phyloP scores from a whole-genome alignment of 2,797 vertebrate genomes.

The Darevskia mixta region DNA sequence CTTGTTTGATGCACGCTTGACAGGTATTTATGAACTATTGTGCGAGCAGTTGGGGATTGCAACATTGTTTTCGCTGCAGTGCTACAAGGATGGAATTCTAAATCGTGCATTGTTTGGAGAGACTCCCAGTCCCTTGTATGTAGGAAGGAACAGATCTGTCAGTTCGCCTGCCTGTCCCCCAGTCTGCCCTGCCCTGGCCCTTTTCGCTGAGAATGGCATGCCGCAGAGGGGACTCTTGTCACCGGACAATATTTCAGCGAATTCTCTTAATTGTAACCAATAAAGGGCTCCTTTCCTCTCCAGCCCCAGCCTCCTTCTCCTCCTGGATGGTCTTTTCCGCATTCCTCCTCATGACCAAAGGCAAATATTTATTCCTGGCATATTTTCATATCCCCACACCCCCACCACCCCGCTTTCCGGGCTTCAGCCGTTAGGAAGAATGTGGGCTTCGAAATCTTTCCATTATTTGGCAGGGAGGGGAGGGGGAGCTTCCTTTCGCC shows the following conservation, averaged over 20 bases:
- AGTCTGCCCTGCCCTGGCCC: slow-evolving; percentile 23
- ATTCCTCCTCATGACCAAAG: slow-evolving; percentile 73
- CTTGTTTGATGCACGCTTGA: slow-evolving; percentile 63
- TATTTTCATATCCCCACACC: slow-evolving; percentile 54
- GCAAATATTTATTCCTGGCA: slow-evolving; percentile 80
- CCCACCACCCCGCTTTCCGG: not conserved
- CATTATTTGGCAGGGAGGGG: slow-evolving; percentile 14
- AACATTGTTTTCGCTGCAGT: slow-evolving; percentile 66
- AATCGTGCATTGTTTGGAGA: slow-evolving; percentile 62
- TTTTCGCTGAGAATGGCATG: slow-evolving; percentile 34
- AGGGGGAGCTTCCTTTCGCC: slow-evolving; percentile 40
- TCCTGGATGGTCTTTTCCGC: slow-evolving; percentile 59
- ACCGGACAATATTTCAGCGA: slow-evolving; percentile 36
- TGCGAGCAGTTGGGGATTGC: slow-evolving; percentile 65
- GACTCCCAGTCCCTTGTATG: slow-evolving; percentile 72
- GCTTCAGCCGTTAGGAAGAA: slow-evolving; percentile 58
- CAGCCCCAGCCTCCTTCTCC: not conserved
- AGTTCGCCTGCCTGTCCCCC: slow-evolving; percentile 69
- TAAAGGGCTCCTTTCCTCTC: slow-evolving; percentile 60
- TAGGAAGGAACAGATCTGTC: slow-evolving; percentile 67
- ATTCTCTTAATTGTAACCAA: slow-evolving; percentile 55
- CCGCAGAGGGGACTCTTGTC: slow-evolving; percentile 43
- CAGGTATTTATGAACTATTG: slow-evolving; percentile 73
- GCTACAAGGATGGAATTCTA: slow-evolving; percentile 61
- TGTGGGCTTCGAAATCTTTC: slow-evolving; percentile 32